phyloP scores from a whole-genome alignment of 2,888 invertebrate species.

The Lasioglossum oenotherae region DNA sequence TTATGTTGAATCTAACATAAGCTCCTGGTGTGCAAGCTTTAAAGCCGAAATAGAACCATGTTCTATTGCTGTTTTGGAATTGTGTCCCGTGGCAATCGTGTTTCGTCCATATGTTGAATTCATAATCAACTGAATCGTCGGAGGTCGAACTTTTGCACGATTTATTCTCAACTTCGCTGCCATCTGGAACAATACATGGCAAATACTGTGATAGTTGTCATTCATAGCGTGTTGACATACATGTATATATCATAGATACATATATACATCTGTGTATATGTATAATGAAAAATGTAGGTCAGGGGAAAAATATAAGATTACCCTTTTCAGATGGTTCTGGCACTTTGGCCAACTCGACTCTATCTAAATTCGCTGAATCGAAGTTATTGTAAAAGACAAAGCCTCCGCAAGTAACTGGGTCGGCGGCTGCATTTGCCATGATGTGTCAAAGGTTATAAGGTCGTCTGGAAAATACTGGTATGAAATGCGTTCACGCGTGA shows the following conservation, averaged over 20 bases:
- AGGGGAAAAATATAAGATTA: slow-evolving; percentile 70
- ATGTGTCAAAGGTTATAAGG: slow-evolving; percentile 66
- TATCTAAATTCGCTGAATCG: slow-evolving; percentile 95
- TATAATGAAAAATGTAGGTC: slow-evolving; percentile 7
- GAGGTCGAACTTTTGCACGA: slow-evolving; percentile 63
- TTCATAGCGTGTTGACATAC: not conserved
- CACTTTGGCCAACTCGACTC: slow-evolving; percentile 89
- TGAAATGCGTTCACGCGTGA: slow-evolving; percentile 23
- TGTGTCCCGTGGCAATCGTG: slow-evolving; percentile 95
- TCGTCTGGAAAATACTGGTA: slow-evolving; percentile 39
- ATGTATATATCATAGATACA: not conserved
- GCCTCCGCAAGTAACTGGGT: slow-evolving; percentile 88
- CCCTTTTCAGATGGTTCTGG: slow-evolving; percentile 74
- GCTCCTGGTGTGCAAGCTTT: slow-evolving; percentile 86
- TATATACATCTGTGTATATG: not conserved
- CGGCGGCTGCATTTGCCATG: slow-evolving; percentile 83
- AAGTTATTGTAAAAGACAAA: slow-evolving; percentile 94
- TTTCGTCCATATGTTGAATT: slow-evolving; percentile 95
- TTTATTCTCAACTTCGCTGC: slow-evolving; percentile 72
- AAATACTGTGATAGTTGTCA: not conserved
- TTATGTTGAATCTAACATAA: slow-evolving; percentile 91
- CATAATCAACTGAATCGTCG: slow-evolving; percentile 86
- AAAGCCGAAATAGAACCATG: slow-evolving; percentile 97
- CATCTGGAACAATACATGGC: slow-evolving; percentile 41
- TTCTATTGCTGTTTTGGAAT: slow-evolving; percentile 95